Base-by-base conservation (phyloP, 2,113 vertebrate species). In the Oreochromis aureus region DNA sequence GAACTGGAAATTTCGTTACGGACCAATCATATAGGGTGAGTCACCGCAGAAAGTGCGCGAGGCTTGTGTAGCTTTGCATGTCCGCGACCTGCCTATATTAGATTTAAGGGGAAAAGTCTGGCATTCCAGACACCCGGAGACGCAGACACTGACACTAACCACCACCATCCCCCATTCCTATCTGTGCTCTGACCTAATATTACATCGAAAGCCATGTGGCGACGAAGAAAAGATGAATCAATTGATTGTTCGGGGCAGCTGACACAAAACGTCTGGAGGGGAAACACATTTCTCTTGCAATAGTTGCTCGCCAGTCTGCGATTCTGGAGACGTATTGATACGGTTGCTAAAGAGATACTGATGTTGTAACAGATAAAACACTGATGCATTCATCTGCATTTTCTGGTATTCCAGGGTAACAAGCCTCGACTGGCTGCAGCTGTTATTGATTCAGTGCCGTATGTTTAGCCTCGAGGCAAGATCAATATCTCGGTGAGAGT, bases 1-100 rank as follows among this genome's bases (percentile, higher is more conserved):
- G 98, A 99, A 96, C 97, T 99, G 97, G 98, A 99, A 97, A 99
- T 99, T 96, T 99, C 98, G 83, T 96, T 99, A 95, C 97, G 98
- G 93, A 99, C 98, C 87, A 99, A 99, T 96, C 97, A 99, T 80
- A 99, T 99, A 11, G 98, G 98, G 98, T 99, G 96, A 98, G 98
- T 95, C 88, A 89, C 83, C 3, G 85, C 39, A 27, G 71, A 82
- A 69, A 66, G n/a, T 88, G 84, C 71, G 83, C 87, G 6, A 80
- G 36, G 76, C 58, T 41, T 81, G 44, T 86, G 58, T 44, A 46
- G 84, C 34, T 55, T 85, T 92, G 71, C 85, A 63, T 86, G 86
- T 92, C 87, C 19, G 3, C 27, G 24, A 84, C 51, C 27, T 59
- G 24, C 39, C 86, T 88, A 76, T 90, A 87, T 92, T 92, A 86